Percentiles rank a stretch among this genome's conserved stretches.
phyloP scores from a whole-genome alignment of 2,888 invertebrate genomes.

The Trachelus troglodyta region DNA sequence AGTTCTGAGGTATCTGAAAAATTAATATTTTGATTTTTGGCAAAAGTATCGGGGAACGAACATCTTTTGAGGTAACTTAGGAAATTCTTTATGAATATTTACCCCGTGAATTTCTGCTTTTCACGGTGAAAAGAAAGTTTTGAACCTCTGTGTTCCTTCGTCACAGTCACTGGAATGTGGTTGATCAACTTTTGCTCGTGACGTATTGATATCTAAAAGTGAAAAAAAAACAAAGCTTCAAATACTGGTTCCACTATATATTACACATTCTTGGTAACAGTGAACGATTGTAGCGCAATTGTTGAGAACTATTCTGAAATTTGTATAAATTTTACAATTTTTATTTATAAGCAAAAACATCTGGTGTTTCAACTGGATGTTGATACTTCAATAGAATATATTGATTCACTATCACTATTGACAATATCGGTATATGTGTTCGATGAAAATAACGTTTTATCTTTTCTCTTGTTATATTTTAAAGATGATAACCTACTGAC shows the following conservation, averaged over 20 bases:
- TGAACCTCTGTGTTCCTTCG: not conserved
- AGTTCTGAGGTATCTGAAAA: not conserved
- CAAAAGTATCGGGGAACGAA: constrained; percentile 8
- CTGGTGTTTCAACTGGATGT: not conserved
- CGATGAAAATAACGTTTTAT: not conserved
- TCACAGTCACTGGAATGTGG: not conserved
- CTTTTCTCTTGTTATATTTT: not conserved
- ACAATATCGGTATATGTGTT: not conserved
- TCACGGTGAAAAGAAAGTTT: not conserved
- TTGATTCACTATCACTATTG: not conserved
- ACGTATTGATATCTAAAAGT: not conserved
- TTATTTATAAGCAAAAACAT: not conserved
- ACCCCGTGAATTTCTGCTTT: not conserved
- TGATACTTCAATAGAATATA: not conserved
- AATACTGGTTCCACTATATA: not conserved
- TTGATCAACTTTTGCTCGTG: not conserved
- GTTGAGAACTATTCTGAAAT: not conserved
- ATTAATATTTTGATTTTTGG: constrained; percentile 4
- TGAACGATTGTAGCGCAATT: not conserved
- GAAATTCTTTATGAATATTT: not conserved
- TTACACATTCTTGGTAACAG: not conserved
- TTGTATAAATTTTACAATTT: not conserved
- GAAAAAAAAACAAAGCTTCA: not conserved
- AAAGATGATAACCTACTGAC: constrained; percentile 1
- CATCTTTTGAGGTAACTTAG: not conserved